Evolutionary conservation across 2,888 invertebrate genomes (phyloP).

Genomic region (Parapristionchus giblindavisi): DNA sequence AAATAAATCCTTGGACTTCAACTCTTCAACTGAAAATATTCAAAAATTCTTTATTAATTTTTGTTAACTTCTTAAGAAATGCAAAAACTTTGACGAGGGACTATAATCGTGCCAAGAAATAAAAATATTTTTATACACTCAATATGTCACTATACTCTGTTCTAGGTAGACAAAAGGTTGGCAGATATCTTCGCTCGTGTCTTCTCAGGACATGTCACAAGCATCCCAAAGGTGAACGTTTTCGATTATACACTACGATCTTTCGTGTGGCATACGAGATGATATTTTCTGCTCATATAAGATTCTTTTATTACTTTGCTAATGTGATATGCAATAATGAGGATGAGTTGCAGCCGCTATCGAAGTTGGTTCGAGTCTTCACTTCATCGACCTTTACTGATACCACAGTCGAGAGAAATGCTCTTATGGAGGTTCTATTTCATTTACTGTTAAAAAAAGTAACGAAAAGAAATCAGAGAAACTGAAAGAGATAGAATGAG

Average conservation of each 20-base stretch:
- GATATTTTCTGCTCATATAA: no score
- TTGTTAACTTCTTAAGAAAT: not conserved
- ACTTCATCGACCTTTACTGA: constrained; percentile 90
- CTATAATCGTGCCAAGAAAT: not conserved
- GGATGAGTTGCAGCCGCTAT: no score
- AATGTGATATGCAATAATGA: no score
- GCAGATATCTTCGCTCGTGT: constrained; percentile 26
- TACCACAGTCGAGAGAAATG: constrained; percentile 95
- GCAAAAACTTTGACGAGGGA: not conserved
- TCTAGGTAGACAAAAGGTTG: constrained; percentile 21
- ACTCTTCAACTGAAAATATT: no score
- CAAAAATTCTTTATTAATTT: no score
- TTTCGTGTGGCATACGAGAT: no score
- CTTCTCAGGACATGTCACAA: constrained; percentile 22
- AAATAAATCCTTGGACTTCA: no score
- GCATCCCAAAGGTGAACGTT: constrained; percentile 36
- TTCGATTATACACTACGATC: no score
- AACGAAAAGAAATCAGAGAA: no score
- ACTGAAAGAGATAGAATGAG: no score
- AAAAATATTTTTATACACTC: not conserved
- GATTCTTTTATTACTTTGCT: no score
- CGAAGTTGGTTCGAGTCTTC: constrained; percentile 83
- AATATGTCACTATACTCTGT: not conserved
- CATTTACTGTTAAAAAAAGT: no score
- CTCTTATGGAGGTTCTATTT: constrained; percentile 84